Evolutionary conservation across 2,113 vertebrate species (phyloP).

Genomic region (Ibidorhyncha struthersii): DNA sequence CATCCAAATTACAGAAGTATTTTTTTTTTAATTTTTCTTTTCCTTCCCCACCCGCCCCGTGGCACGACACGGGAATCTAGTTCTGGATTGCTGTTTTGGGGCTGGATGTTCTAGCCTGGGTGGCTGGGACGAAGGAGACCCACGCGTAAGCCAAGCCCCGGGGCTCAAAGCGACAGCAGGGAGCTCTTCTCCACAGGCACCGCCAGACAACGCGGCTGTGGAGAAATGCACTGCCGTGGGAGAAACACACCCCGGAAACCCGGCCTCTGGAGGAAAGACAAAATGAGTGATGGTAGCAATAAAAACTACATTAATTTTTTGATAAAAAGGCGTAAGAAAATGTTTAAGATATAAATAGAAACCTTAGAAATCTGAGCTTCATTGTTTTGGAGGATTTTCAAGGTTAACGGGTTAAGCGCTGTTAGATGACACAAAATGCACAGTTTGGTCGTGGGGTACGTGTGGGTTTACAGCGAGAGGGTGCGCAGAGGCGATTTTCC

Average conservation of each 20-base stretch:
- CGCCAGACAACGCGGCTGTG: rapidly evolving
- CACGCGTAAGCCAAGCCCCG: rapidly evolving
- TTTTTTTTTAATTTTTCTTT: not conserved
- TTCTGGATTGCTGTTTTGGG: not conserved
- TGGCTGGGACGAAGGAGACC: not conserved
- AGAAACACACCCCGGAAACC: not conserved
- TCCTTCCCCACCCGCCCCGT: rapidly evolving
- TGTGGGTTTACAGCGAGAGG: not conserved
- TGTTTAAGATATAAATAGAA: slow-evolving; percentile 57
- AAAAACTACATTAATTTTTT: slow-evolving; percentile 57
- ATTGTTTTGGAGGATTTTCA: slow-evolving; percentile 23
- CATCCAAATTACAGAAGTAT: not conserved
- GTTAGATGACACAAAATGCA: not conserved
- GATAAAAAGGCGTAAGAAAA: slow-evolving; percentile 64
- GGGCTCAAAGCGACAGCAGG: rapidly evolving
- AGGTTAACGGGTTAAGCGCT: slow-evolving; percentile 51
- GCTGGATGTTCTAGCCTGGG: not conserved
- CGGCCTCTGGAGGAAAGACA: not conserved
- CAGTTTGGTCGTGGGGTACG: not conserved
- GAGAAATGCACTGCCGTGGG: not conserved
- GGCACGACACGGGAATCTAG: not conserved
- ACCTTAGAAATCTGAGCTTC: not conserved
- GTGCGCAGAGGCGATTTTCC: not conserved
- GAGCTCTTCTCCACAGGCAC: not conserved
- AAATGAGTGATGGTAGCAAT: slow-evolving; percentile 35